A percentile compares a stretch with the other conserved stretches of the same genome.
phyloP scores from a whole-genome alignment of 2,888 invertebrate genomes.

The Palloptera scutellata region DNA sequence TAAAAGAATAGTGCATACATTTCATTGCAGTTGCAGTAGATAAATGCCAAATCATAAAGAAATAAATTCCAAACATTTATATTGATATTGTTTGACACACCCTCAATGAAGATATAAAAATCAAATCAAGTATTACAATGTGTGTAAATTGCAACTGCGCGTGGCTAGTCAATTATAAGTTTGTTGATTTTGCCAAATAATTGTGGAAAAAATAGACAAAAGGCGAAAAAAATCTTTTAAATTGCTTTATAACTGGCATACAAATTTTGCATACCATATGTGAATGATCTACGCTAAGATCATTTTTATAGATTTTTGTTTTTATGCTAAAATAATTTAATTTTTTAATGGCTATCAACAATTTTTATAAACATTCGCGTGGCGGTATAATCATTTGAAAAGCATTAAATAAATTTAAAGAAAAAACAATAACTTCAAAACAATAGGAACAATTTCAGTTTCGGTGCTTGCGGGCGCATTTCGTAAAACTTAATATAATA shows the following conservation, averaged over 20 bases:
- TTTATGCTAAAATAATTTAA: neutral
- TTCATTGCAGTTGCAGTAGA: too few relatives aligned
- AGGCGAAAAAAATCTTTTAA: neutral
- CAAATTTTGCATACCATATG: too few relatives aligned
- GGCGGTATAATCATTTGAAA: neutral
- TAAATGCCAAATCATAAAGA: too few relatives aligned
- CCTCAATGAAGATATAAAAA: neutral
- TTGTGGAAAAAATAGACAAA: neutral
- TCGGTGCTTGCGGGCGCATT: constrained; percentile 3
- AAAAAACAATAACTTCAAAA: neutral
- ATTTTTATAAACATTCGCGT: too few relatives aligned
- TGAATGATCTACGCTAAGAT: too few relatives aligned
- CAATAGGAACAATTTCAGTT: neutral
- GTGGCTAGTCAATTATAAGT: constrained; percentile 9
- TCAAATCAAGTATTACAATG: neutral
- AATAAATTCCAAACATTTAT: too few relatives aligned
- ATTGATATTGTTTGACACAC: neutral
- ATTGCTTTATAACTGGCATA: too few relatives aligned
- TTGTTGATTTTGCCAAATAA: neutral
- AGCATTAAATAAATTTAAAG: neutral
- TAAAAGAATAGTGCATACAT: too few relatives aligned
- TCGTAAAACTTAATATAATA: neutral
- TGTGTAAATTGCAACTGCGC: constrained; percentile 12
- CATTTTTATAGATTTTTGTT: neutral
- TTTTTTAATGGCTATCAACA: too few relatives aligned